Base-by-base conservation (phyloP, 2,888 invertebrate genomes). In the Eremobia ochroleuca region DNA sequence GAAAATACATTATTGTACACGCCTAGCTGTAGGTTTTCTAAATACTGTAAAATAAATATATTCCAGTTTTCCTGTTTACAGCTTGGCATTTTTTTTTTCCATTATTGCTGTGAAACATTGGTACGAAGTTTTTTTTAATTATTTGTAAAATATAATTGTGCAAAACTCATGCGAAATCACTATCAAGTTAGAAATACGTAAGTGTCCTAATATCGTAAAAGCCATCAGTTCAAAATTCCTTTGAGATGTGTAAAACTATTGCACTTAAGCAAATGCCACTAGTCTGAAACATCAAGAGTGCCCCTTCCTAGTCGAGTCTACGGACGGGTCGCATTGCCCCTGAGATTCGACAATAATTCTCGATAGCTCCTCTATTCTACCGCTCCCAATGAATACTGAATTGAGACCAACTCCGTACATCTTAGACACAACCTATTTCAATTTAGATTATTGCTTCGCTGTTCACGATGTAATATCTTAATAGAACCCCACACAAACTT, bases 261-360 rank as follows among this genome's bases (percentile, higher is more conserved):
- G 65, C 83, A 84, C 66, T 76, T 84, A 81, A 86, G 70, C 81
- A 81, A 85, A 84, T 80, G 77, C 75, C 70, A 82, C 85, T 79
- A 80, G 78, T 79, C 82, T 82, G 80, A 77, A 82, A 89, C 81
- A 87, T 90, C 87, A 85, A 85, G 80, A 81, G 84, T 82, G 79
- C 80, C 86, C 89, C 89, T 92, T 90, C 87, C 85, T 86, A 86
- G 82, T 85, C 87, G 70, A 81, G 90, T 90, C 87, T 79, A 83
- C 82, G 87, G 90, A 85, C 88, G 88, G 87, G 78, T 84, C 91
- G 89, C 90, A 94, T 94, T 93, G 87, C 96, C 95, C 96, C 91
- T 89, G 96, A 95, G 96, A 95, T 94, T 94, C 89, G 92, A 94
- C 95, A 95, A 96, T 96, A 96, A 96, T 94, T 96, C 96, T 93